A percentile compares a stretch with the other conserved stretches of the same genome.
These are phyloP conservation scores for Eurytoma californica DNA, from an alignment of 2,888 invertebrate species.

Conservation along the genomic window DNA sequence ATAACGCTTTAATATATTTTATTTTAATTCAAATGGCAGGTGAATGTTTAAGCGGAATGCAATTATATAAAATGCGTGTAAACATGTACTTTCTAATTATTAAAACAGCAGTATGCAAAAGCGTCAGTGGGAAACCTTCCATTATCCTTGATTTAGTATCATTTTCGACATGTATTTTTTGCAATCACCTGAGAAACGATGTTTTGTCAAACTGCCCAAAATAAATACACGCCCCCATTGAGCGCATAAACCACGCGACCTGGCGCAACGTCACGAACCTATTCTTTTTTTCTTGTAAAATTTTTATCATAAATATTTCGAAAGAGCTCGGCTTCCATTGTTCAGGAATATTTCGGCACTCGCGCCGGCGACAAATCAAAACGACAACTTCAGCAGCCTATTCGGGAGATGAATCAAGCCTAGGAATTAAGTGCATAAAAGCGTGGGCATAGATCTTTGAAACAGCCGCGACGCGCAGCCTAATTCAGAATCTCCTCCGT, in stretches of 20 bases:
- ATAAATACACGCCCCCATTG: slow-evolving; percentile 3
- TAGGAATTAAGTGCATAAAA: slow-evolving; percentile 34
- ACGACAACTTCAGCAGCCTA: too few species aligned
- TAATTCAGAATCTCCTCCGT: slow-evolving; percentile 31
- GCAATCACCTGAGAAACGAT: neutral
- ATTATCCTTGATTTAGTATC: slow-evolving; percentile 20
- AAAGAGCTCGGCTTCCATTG: slow-evolving; percentile 2
- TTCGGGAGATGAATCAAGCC: slow-evolving; percentile 22
- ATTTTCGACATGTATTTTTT: slow-evolving; percentile 23
- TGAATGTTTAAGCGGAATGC: neutral
- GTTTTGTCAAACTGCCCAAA: neutral
- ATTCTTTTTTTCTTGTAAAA: neutral
- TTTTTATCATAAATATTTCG: neutral
- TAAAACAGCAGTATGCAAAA: neutral
- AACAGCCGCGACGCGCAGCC: slow-evolving; percentile 17
- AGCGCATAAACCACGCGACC: neutral
- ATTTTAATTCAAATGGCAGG: slow-evolving; percentile 16
- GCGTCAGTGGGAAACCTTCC: neutral
- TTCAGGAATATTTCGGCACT: neutral
- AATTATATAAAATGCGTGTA: too few species aligned
- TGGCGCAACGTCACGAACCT: neutral
- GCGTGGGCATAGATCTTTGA: slow-evolving; percentile 12
- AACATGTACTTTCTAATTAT: neutral
- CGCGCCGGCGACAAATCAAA: too few species aligned
- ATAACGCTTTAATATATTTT: slow-evolving; percentile 3